A percentile compares a stretch with the other conserved stretches of the same genome.
Evolutionary conservation across 2,797 vertebrate genomes (phyloP).

Genomic region (Sebastes taczanowskii): DNA sequence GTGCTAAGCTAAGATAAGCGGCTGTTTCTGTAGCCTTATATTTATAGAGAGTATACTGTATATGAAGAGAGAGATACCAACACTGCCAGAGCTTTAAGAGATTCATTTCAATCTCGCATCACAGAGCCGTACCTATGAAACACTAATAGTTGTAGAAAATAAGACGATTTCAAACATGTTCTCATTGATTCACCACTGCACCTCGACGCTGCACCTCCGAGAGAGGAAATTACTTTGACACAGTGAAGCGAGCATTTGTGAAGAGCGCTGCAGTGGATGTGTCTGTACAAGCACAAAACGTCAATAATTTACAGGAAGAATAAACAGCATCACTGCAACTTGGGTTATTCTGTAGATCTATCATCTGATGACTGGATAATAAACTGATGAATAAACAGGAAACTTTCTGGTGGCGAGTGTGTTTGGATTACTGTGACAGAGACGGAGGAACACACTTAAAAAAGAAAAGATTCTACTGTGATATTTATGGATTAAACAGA

Average conservation of each 20-base stretch:
- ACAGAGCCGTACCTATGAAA: not conserved
- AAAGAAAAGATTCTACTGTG: slow-evolving; percentile 23
- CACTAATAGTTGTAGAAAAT: slow-evolving; percentile 23
- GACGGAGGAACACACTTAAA: slow-evolving; percentile 16
- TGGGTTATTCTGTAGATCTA: not conserved
- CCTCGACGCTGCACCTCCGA: slow-evolving; percentile 14
- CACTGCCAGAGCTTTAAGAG: not conserved
- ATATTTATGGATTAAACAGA: slow-evolving; percentile 56
- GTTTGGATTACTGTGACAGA: slow-evolving; percentile 21
- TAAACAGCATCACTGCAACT: slow-evolving; percentile 8
- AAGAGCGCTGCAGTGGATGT: not conserved
- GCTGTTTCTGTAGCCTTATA: not conserved
- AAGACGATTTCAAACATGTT: slow-evolving; percentile 35
- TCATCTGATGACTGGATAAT: slow-evolving; percentile 3
- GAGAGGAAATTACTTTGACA: slow-evolving; percentile 40
- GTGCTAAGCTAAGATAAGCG: not conserved
- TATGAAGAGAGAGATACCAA: not conserved
- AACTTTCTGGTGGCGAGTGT: not conserved
- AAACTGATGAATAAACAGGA: slow-evolving; percentile 14
- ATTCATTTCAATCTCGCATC: slow-evolving; percentile 4
- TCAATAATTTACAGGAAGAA: slow-evolving; percentile 27
- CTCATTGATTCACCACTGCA: slow-evolving; percentile 31
- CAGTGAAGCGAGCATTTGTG: not conserved
- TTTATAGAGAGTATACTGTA: not conserved
- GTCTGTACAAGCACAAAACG: not conserved